Evolutionary conservation across 2,797 vertebrate species (phyloP), one percentile per base, ranked within the genome.

Genomic region (Falco naumanni): DNA sequence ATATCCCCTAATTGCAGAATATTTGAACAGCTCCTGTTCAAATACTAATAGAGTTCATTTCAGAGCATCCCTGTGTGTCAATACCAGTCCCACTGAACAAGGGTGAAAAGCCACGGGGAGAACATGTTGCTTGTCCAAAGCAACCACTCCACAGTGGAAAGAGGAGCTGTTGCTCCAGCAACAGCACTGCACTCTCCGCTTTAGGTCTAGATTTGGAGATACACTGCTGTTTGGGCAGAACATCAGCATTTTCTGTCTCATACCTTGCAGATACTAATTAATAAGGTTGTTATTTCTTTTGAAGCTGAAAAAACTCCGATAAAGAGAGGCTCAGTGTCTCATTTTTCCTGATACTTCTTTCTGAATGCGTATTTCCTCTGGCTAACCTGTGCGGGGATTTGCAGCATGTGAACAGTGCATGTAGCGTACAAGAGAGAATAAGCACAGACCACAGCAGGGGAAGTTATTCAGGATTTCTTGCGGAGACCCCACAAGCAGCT

Each of bases 121-220:
- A 59, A 28, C 11, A 12, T 6, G 34, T 31, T 69, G 25, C 31
- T 74, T 69, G 37, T 16, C 31, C 70, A n/a, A 51, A 61, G 39
- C 17, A 18, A 14, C 26, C 0, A 4, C 26, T 71, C 61, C 31
- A 6, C 1, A 29, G 81, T 34, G 47, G 1, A 17, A 68, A n/a
- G 22, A 60, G 37, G 33, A 43, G 41, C 41, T 43, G 41, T 43
- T 45, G 16, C n/a, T 59, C 41, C 51, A 41, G 54, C 41, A n/a
- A 2, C 2, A 11, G 56, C 28, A 60, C 16, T 5, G 3, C 1
- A 1, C 9, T 43, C 25, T 64, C 0, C 0, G 0, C 10, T 41
- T 48, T 16, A 37, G 18, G 59, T 47, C 37, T 4, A 2, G 34
- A 29, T 48, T 18, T 1, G 0, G 19, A 24, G 66, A 48, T 13